Conservation (phyloP, 2,113 vertebrate genomes). For the Antechinus flavipes region DNA sequence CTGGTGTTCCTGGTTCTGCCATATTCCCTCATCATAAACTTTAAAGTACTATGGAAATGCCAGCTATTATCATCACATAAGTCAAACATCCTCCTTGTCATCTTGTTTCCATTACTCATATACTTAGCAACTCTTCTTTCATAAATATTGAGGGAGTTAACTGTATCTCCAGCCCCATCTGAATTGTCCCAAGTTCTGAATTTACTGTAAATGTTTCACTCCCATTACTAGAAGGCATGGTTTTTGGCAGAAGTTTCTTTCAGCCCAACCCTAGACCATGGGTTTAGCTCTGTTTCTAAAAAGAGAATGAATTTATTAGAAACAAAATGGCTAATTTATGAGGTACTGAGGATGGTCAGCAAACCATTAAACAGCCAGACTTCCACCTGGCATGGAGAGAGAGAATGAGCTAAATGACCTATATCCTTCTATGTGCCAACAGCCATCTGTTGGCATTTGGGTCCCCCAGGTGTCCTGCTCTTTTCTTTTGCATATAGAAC, state of each 20-base stretch:
- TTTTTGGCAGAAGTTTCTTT: conserved; percentile 19
- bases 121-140: conserved; percentile 15
- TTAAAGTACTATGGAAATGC: neutral
- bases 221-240: neutral
- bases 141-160: conserved; percentile 11
- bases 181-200: neutral
- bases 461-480: neutral
- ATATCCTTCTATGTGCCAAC: neutral
- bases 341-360: neutral
- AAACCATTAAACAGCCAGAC: conserved; percentile 15
- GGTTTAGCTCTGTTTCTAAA: conserved; percentile 26
- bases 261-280: conserved; percentile 26
- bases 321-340: conserved; percentile 8
- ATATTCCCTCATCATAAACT: neutral
- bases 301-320: conserved; percentile 11
- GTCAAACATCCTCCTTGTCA: neutral
- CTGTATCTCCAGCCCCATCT: neutral
- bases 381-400: conserved; percentile 12
- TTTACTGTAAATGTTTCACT: neutral
- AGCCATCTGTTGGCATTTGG: conserved; percentile 10
- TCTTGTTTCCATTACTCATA: conserved; percentile 11
- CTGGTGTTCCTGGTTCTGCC: neutral
- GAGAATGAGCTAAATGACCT: neutral
- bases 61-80: neutral
- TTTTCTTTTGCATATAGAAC: conserved; percentile 44